Conservation (phyloP, 2,113 vertebrate genomes). For the Thryonomys swinderianus region DNA sequence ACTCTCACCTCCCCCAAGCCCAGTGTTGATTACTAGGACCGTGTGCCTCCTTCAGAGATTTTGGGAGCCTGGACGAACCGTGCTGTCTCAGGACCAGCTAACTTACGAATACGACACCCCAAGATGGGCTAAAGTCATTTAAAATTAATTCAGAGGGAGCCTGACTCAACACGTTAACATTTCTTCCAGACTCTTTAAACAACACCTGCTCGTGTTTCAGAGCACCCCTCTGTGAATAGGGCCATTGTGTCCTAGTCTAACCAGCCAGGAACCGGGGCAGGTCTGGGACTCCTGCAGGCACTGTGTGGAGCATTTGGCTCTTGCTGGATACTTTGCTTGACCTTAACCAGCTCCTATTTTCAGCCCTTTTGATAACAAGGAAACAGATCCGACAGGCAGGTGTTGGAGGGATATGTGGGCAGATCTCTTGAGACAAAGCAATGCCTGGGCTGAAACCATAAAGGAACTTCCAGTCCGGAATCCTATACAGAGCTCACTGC, state of each 20-base stretch:
- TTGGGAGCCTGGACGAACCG: neutral
- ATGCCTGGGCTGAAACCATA: neutral
- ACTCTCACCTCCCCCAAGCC: fast-evolving
- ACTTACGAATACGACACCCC: neutral
- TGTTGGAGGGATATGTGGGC: fast-evolving
- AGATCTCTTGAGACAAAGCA: neutral
- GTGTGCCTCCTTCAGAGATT: neutral
- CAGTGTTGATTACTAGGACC: neutral
- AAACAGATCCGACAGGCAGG: neutral
- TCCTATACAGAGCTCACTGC: neutral
- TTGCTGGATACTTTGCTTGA: neutral
- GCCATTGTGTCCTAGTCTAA: neutral
- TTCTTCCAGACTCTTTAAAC: constrained; percentile 42
- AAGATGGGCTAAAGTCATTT: neutral
- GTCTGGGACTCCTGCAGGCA: neutral
- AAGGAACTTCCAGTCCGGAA: neutral
- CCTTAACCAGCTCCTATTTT: neutral
- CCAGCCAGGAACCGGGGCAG: neutral
- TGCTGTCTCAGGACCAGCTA: neutral
- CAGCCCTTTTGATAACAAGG: neutral
- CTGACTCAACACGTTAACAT: constrained; percentile 43
- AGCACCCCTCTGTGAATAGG: neutral
- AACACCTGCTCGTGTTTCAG: constrained; percentile 36
- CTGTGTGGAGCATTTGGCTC: neutral
- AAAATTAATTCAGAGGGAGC: neutral